Evolutionary conservation across 2,797 vertebrate species (phyloP), one percentile per base, ranked within the genome.

Genomic region (Mus minutoides): DNA sequence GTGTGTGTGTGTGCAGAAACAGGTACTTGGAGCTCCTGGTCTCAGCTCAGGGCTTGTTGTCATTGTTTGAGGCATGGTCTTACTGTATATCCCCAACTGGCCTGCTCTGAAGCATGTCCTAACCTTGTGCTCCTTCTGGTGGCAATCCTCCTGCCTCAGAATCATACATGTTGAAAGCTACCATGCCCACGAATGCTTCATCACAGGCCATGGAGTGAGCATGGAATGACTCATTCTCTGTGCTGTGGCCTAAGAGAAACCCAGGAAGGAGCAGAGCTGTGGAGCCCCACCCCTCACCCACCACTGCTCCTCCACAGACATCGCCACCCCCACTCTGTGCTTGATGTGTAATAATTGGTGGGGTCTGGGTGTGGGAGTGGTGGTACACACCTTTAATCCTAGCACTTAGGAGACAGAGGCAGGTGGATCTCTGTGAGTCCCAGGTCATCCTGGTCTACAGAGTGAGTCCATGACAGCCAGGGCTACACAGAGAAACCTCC

Each of bases 91-190:
- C 56, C 54, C 71, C 16, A 37, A 43, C 26, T 46, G 31, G 37
- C 71, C 37, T 24, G 26, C 37, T 22, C 54, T 64, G 64, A 29
- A 40, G 22, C 46, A 4, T 19, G 24, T 6, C 29, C 71, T 37
- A 58, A 19, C 16, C 26, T 54, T 67, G 43, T 85, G 29, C 58
- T 84, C 19, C 2, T 31, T 62, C 40, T 62, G 58, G 24, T 64
- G 40, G 49, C 49, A 49, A 85, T 67, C 62, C 43, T n/a, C 49
- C 67, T 73, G 67, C 85, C 85, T 87, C 67, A 73, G 34, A 52
- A n/a, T 87, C 64, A 54, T 16, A 8, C 49, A 11, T 22, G 67
- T 37, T 87, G 34, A 24, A 31, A 56, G 34, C 21, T 12, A 24
- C 21, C 21, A n/a, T 40, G 19, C 82, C 40, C 13, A 16, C 1